These are phyloP conservation scores for Cataglyphis rosenhaueri DNA, from an alignment of 2,888 invertebrate species.

Conservation along the genomic window DNA sequence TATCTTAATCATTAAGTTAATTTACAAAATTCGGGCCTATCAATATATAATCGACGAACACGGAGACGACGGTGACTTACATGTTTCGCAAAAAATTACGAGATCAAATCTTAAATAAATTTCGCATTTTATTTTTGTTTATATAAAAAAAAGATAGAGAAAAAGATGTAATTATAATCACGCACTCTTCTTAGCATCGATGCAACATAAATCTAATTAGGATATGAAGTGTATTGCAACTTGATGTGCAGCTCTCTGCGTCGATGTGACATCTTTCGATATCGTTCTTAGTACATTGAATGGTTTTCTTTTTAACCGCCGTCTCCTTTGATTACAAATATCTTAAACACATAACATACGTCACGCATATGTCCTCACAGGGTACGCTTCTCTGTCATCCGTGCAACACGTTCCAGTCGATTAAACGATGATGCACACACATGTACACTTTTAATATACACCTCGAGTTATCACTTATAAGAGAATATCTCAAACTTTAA, in stretches of 20 bases:
- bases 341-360: constrained; percentile 61
- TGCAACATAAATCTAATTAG: constrained; percentile 16
- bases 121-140: background rate
- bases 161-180: background rate
- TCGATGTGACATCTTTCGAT: constrained; percentile 13
- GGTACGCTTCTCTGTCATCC: constrained; percentile 57
- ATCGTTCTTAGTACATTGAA: background rate
- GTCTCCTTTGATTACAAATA: constrained; percentile 58
- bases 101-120: background rate
- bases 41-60: constrained; percentile 41
- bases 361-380: constrained; percentile 63
- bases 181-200: background rate
- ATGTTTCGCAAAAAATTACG: background rate
- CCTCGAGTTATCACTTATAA: constrained; percentile 13
- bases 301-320: constrained; percentile 57
- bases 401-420: constrained; percentile 54
- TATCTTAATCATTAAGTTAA: constrained; percentile 52
- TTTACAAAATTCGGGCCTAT: constrained; percentile 67
- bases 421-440: constrained; percentile 42
- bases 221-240: background rate
- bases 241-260: constrained; percentile 1
- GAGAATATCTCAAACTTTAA: background rate
- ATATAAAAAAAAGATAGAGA: background rate
- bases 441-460: background rate
- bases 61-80: constrained; percentile 63